phyloP scores from a whole-genome alignment of 2,113 vertebrate genomes.

The Antigone vipio region DNA sequence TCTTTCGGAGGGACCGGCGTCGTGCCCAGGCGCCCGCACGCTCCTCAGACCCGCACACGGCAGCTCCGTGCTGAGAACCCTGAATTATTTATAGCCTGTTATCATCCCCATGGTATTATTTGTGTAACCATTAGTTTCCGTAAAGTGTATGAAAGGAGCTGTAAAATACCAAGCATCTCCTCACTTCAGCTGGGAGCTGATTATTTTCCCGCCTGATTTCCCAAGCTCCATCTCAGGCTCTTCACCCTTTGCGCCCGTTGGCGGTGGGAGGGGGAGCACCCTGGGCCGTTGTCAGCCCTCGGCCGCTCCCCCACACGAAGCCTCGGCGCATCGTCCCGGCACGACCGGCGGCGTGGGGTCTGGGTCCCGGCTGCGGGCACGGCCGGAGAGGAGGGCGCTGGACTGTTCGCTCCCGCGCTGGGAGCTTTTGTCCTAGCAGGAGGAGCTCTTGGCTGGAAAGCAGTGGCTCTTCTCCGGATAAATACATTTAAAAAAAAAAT shows the following conservation, averaged over 20 bases:
- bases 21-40: rapidly evolving
- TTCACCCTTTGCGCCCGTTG: background rate
- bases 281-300: background rate
- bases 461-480: background rate
- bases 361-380: rapidly evolving
- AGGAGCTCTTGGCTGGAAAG: background rate
- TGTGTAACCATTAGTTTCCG: slow-evolving; percentile 50
- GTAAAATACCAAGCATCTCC: slow-evolving; percentile 31
- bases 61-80: background rate
- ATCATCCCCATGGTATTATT: slow-evolving; percentile 50
- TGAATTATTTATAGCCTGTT: slow-evolving; percentile 45
- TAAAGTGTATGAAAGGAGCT: slow-evolving; percentile 37
- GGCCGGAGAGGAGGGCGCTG: background rate
- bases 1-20: background rate
- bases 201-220: slow-evolving; percentile 28
- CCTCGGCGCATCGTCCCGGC: rapidly evolving
- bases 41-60: background rate
- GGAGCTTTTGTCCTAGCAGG: background rate
- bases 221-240: background rate
- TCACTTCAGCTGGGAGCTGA: slow-evolving; percentile 4
- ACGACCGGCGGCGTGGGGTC: too few species aligned
- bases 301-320: rapidly evolving
- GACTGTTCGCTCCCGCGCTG: rapidly evolving
- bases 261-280: background rate
- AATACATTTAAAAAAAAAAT: background rate